Evolutionary conservation across 2,888 invertebrate species (phyloP).

Genomic region (Horisme vitalbata): DNA sequence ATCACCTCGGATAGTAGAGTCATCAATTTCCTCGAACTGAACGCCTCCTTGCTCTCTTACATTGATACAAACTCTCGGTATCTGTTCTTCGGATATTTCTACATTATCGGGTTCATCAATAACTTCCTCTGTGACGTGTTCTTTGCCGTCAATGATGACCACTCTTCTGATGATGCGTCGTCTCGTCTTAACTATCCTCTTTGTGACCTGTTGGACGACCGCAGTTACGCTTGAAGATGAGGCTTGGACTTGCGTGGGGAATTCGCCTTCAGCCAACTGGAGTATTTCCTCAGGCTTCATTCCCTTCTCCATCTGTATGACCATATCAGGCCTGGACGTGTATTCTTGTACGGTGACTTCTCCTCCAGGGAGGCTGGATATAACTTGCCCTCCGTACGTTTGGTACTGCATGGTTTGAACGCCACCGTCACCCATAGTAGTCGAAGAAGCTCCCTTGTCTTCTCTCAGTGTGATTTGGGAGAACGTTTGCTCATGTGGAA

Average conservation of each 20-base stretch:
- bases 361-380: constrained; percentile 85
- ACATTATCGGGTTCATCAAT: constrained; percentile 92
- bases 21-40: constrained; percentile 60
- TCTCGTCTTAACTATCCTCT: constrained; percentile 88
- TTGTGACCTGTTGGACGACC: constrained; percentile 91
- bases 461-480: constrained; percentile 87
- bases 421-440: constrained; percentile 83
- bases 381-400: constrained; percentile 85
- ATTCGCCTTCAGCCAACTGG: constrained; percentile 64
- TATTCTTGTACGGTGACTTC: constrained; percentile 86
- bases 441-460: constrained; percentile 84
- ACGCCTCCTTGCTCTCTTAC: constrained; percentile 82
- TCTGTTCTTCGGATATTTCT: constrained; percentile 87
- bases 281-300: constrained; percentile 77
- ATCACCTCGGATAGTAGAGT: constrained; percentile 46
- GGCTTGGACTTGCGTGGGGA: constrained; percentile 76
- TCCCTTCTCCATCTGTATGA: constrained; percentile 81
- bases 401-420: constrained; percentile 84
- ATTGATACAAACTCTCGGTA: constrained; percentile 87
- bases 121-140: constrained; percentile 91
- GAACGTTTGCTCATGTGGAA: constrained; percentile 85
- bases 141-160: constrained; percentile 91
- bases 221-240: constrained; percentile 89
- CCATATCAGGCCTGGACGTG: constrained; percentile 84
- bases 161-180: constrained; percentile 89